Base-by-base conservation (phyloP, 1,140 invertebrate genomes). In the Trigoniulus corallinus region DNA sequence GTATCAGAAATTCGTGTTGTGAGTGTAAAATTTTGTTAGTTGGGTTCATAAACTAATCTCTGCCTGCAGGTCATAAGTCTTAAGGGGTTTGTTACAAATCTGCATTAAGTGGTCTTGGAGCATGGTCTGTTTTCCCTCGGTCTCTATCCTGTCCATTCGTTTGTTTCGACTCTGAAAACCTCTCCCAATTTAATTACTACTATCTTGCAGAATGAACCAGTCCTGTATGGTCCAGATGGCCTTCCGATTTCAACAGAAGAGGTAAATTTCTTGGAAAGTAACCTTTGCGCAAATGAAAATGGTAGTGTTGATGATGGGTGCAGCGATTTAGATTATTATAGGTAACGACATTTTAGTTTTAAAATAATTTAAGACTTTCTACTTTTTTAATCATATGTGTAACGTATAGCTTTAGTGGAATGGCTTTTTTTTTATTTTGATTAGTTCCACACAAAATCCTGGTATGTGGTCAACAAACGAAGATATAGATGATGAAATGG, bases 151-250 rank as follows among this genome's bases (percentile, higher is more conserved):
- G n/a, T n/a, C n/a, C n/a, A n/a, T n/a, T n/a, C n/a, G n/a, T n/a
- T n/a, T n/a, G n/a, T n/a, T n/a, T n/a, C n/a, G n/a, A n/a, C n/a
- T n/a, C n/a, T n/a, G n/a, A n/a, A n/a, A n/a, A n/a, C n/a, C n/a
- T n/a, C n/a, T n/a, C n/a, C n/a, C n/a, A n/a, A n/a, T n/a, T n/a
- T n/a, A n/a, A n/a, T n/a, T n/a, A n/a, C n/a, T n/a, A n/a, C n/a
- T n/a, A n/a, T n/a, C 22, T 3, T 26, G 10, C 37, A 51, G 50
- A 34, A 29, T 47, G 42, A 47, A 3, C 42, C 43, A 4, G 50
- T 51, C 2, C 20, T 51, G 3, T 51, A 51, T 40, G 50, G 50
- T 7, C 50, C 50, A 18, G 50, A 51, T 47, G 50, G 50, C 23
- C 42, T 46, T 18, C 50, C 42, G 3, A 29, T 51, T 3, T 20